These are phyloP conservation scores for Aplysina aerophoba DNA, from an alignment of 37 sponge, comb jelly and placozoan species.

Conservation along the genomic window DNA sequence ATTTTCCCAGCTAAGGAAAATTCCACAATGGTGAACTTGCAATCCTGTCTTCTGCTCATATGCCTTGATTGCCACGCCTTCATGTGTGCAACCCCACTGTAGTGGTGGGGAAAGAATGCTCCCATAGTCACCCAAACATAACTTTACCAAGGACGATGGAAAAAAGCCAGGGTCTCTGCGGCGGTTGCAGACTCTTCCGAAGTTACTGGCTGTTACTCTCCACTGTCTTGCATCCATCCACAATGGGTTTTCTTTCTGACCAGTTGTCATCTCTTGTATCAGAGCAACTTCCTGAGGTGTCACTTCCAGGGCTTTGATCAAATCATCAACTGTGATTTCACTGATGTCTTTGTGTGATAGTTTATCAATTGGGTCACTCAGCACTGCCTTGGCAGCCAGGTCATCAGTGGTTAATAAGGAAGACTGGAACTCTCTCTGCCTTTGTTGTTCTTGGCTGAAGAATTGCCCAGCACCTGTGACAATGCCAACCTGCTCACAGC, in stretches of 20 bases:
- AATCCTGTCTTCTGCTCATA: not conserved
- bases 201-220: slow-evolving; percentile 53
- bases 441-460: no score
- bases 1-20: not conserved
- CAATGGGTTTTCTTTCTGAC: slow-evolving; percentile 33
- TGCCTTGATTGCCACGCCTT: not conserved
- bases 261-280: slow-evolving; percentile 35
- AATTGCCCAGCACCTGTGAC: not conserved
- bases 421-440: not conserved
- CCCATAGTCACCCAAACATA: slow-evolving; percentile 41
- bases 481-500: not conserved
- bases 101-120: not conserved
- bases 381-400: not conserved
- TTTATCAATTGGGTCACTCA: slow-evolving; percentile 31
- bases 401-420: no score
- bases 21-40: not conserved
- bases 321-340: slow-evolving; percentile 15
- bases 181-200: slow-evolving; percentile 44
- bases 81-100: slow-evolving; percentile 1
- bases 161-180: slow-evolving; percentile 1
- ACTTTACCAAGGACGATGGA: not conserved
- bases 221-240: slow-evolving; percentile 54
- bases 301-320: slow-evolving; percentile 11
- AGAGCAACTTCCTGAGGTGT: slow-evolving; percentile 19
- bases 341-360: not conserved